Evolutionary conservation across 2,113 vertebrate genomes (phyloP).

Genomic region (Lepus americanus): DNA sequence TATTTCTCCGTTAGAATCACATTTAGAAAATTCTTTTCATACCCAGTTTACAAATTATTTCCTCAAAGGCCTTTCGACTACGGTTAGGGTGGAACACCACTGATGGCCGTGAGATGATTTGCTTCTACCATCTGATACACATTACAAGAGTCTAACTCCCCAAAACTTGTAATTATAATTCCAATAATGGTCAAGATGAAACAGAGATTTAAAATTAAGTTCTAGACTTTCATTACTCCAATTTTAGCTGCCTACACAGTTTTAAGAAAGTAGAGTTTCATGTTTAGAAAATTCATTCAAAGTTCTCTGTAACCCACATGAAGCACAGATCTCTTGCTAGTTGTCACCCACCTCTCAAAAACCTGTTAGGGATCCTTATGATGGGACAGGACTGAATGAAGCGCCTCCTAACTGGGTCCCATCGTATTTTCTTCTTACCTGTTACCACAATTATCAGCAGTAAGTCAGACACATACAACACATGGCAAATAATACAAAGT

Average conservation of each 20-base stretch:
- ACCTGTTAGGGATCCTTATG: slow-evolving; percentile 91
- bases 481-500: slow-evolving; percentile 81
- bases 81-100: slow-evolving; percentile 29
- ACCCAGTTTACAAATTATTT: slow-evolving; percentile 32
- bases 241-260: slow-evolving; percentile 68
- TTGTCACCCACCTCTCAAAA: slow-evolving; percentile 91
- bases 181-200: slow-evolving; percentile 59
- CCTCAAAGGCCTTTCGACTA: slow-evolving; percentile 48
- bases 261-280: slow-evolving; percentile 67
- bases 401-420: slow-evolving; percentile 90
- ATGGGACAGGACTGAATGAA: slow-evolving; percentile 91
- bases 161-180: slow-evolving; percentile 54
- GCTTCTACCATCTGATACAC: slow-evolving; percentile 41
- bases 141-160: slow-evolving; percentile 60
- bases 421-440: slow-evolving; percentile 91
- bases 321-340: slow-evolving; percentile 79
- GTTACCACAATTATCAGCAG: slow-evolving; percentile 89
- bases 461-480: slow-evolving; percentile 87
- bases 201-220: slow-evolving; percentile 67
- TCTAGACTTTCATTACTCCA: slow-evolving; percentile 60
- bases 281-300: slow-evolving; percentile 77
- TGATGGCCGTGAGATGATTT: slow-evolving; percentile 55
- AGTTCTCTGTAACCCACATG: slow-evolving; percentile 75
- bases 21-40: slow-evolving; percentile 59
- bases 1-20: slow-evolving; percentile 48